These are phyloP conservation scores for Serilophus lunatus DNA, from an alignment of 2,113 vertebrate genomes.

Conservation along the genomic window DNA sequence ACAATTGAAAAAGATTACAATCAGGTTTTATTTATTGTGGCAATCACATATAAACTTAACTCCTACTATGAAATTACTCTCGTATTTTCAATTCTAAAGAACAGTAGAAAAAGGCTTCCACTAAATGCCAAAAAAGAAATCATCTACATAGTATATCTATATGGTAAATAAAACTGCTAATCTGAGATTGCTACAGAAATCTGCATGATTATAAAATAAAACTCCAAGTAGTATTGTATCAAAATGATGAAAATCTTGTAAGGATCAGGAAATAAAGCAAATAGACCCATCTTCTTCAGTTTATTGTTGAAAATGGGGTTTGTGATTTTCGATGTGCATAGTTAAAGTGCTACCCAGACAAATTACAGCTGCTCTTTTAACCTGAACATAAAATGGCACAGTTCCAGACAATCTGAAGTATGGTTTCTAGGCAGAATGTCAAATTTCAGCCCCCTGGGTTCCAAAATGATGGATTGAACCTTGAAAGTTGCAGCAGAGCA, in stretches of 20 bases:
- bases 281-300: constrained; percentile 44
- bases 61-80: constrained; percentile 14
- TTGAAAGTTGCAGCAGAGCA: constrained; percentile 63
- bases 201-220: constrained; percentile 10
- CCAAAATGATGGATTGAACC: constrained; percentile 69
- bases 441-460: constrained; percentile 63
- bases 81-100: constrained; percentile 25
- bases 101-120: neutral
- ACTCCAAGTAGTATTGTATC: neutral
- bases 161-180: constrained; percentile 18
- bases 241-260: constrained; percentile 48
- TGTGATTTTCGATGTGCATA: constrained; percentile 53
- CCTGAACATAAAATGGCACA: constrained; percentile 70
- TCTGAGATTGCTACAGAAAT: constrained; percentile 31
- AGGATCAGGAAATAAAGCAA: constrained; percentile 58
- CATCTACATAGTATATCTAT: neutral
- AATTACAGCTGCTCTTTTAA: constrained; percentile 77
- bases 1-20: neutral
- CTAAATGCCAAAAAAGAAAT: constrained; percentile 9
- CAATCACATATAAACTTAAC: neutral
- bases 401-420: constrained; percentile 67
- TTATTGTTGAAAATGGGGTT: constrained; percentile 68
- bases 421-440: constrained; percentile 70
- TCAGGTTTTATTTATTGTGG: neutral
- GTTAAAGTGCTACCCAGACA: constrained; percentile 68